Base-by-base conservation (phyloP, 2,113 vertebrate genomes). In the Nibea albiflora region DNA sequence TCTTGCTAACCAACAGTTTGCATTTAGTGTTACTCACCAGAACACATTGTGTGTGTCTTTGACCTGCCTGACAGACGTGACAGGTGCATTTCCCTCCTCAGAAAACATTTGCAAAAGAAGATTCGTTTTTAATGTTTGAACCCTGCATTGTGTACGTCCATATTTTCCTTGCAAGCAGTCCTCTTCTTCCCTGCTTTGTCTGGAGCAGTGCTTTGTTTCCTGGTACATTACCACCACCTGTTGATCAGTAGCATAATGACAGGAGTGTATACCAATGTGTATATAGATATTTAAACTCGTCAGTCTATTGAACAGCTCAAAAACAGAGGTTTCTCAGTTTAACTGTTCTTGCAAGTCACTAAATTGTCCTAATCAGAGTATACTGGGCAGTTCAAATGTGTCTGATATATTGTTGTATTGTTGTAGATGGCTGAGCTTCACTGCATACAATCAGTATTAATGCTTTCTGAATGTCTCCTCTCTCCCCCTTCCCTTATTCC, bases 391-490 rank as follows among this genome's bases (percentile, higher is more conserved):
- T 57, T 76, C n/a, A 1, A 46, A 11, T 46, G 31, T 50, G 20
- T 19, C 50, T 68, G 1, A 46, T 56, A 10, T 46, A 26, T 5
- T 42, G 2, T 15, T n/a, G n/a, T n/a, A n/a, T n/a, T n/a, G n/a
- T n/a, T n/a, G 0, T 7, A 24, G 2, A 63, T 53, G 12, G 20
- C 62, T 72, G 17, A 73, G 12, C 50, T 50, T 73, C 28, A 64
- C 11, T 77, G 22, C 22, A 35, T 53, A 44, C 3, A 26, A 35
- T 57, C 6, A 67, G 9, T 78, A 63, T 67, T 78, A 57, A 47
- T 66, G 58, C 3, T 47, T 46, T 67, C 35, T 81, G 6, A 78
- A 56, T 85, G 50, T 80, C 47, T 74, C 28, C 44, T 71, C 60
- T 74, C 35, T 75, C 10, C 20, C 7, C 5, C 5, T 19, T 58